These are phyloP conservation scores for Brachionus sp. DNA, from an alignment of 1,140 invertebrate species.

Conservation along the genomic window DNA sequence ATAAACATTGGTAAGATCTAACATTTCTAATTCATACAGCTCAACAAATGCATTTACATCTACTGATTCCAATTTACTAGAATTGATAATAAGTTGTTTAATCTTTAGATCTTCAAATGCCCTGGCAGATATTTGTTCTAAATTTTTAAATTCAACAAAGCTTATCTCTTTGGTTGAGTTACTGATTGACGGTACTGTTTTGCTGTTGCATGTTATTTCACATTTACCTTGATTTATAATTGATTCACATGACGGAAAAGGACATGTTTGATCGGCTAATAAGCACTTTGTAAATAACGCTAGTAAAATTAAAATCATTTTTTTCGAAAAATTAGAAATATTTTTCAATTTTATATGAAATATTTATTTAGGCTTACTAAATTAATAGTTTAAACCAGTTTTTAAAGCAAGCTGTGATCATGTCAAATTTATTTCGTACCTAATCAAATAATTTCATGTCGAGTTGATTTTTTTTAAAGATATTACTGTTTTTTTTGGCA, in stretches of 20 bases:
- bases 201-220: neutral
- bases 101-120: neutral
- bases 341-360: neutral
- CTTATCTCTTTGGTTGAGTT: neutral
- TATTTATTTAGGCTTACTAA: neutral
- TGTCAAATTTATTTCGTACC: neutral
- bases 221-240: neutral
- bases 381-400: neutral
- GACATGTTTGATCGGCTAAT: neutral
- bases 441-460: neutral
- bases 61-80: neutral
- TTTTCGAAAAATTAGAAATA: neutral
- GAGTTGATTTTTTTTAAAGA: neutral
- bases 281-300: neutral
- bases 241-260: slow-evolving; percentile 13
- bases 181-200: neutral
- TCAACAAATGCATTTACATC: neutral
- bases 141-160: neutral
- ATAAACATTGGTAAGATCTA: neutral
- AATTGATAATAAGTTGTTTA: neutral
- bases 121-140: neutral
- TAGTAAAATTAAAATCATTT: neutral
- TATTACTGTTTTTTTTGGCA: no score
- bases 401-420: neutral
- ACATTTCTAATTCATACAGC: neutral